Conservation (phyloP, 2,888 invertebrate species). For the Microctonus brassicae region DNA sequence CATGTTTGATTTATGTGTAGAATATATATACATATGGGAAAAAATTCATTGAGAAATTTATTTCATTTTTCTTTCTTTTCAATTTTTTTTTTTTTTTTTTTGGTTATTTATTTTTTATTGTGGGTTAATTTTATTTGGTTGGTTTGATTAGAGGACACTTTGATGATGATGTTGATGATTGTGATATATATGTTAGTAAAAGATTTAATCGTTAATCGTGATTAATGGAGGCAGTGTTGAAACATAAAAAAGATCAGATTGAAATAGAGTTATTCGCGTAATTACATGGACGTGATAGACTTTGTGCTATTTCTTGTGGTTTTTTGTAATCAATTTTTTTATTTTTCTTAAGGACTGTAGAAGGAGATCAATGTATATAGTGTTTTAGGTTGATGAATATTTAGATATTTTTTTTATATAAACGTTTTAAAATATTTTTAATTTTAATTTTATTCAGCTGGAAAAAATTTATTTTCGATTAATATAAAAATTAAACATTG, state of each 20-base stretch:
- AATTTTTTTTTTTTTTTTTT: too few species aligned
- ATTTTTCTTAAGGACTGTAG: neutral
- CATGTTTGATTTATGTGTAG: too few species aligned
- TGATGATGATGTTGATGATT: neutral
- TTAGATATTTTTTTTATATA: too few species aligned
- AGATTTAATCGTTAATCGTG: neutral
- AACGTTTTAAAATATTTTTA: too few species aligned
- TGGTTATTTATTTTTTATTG: neutral
- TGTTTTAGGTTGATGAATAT: too few species aligned
- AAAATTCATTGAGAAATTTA: too few species aligned
- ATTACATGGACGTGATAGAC: conserved; percentile 10
- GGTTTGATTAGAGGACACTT: neutral
- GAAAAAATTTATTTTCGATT: too few species aligned
- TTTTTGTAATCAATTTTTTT: too few species aligned
- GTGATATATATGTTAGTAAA: neutral
- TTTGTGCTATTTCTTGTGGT: neutral
- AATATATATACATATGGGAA: neutral
- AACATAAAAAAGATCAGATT: conserved; percentile 1
- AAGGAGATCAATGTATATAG: too few species aligned
- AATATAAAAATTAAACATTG: too few species aligned
- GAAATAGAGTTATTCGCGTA: neutral
- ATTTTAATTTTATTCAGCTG: too few species aligned
- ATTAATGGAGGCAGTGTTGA: neutral
- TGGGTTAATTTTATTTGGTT: neutral
- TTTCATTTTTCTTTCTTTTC: too few species aligned